Conservation (phyloP, 2,888 invertebrate genomes). For the Himalopsyche tibetana region DNA sequence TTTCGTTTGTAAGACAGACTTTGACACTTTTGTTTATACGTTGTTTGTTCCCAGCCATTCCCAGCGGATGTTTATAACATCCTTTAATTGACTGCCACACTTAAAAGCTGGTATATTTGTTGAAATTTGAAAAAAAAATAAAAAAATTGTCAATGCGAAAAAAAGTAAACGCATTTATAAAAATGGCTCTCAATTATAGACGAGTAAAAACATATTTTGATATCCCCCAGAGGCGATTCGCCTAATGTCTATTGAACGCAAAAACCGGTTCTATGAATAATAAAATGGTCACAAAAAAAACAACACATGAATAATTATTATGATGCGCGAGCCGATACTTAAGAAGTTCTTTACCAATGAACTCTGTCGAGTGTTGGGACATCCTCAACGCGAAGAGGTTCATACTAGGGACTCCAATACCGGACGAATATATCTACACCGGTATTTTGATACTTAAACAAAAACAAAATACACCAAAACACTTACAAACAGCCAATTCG, state of each 20-base stretch:
- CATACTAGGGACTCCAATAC: no score
- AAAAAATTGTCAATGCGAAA: neutral
- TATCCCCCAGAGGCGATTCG: neutral
- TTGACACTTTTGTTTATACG: no score
- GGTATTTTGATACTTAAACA: no score
- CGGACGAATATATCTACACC: no score
- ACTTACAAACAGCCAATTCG: no score
- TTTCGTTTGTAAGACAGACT: no score
- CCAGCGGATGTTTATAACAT: no score
- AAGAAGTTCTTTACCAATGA: slow-evolving; percentile 40
- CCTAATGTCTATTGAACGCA: slow-evolving; percentile 19
- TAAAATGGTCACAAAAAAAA: slow-evolving; percentile 5
- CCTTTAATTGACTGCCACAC: no score
- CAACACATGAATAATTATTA: neutral
- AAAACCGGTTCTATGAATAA: slow-evolving; percentile 23
- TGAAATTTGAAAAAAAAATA: neutral
- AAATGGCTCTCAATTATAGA: neutral
- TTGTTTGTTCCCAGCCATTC: no score
- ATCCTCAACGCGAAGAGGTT: neutral
- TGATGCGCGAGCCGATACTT: slow-evolving; percentile 22
- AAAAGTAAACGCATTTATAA: slow-evolving; percentile 18
- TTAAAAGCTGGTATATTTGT: no score
- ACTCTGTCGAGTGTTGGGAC: slow-evolving; percentile 23
- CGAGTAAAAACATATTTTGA: neutral
- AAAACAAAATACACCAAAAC: no score